phyloP scores from a whole-genome alignment of 2,797 vertebrate species.

The Chaetodon trifasciatus region DNA sequence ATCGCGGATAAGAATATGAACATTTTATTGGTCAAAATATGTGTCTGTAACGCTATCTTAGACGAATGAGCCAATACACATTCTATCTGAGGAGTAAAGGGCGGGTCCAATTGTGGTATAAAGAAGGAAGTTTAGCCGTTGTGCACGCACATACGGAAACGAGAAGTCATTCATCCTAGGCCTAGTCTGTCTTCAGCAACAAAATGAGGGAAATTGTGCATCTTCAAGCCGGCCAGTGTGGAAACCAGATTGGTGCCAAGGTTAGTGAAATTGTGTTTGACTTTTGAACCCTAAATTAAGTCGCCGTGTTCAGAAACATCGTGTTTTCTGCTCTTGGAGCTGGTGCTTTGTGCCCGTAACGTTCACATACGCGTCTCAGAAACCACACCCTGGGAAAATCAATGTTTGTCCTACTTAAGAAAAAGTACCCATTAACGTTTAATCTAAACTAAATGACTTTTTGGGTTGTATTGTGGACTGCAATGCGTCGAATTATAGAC shows the following conservation, averaged over 20 bases:
- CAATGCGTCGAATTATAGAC: neutral
- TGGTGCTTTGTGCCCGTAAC: constrained; percentile 62
- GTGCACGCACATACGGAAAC: constrained; percentile 37
- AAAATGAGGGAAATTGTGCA: constrained; percentile 90
- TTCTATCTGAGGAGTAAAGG: neutral
- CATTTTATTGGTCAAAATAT: constrained; percentile 49
- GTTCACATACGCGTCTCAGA: constrained; percentile 11
- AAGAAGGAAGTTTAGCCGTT: neutral
- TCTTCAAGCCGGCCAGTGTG: constrained; percentile 89
- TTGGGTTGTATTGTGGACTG: accelerated
- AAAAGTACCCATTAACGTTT: accelerated
- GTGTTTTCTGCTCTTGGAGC: neutral
- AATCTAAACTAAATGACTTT: accelerated
- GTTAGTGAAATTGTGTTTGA: constrained; percentile 62
- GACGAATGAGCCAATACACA: constrained; percentile 63
- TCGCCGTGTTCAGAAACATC: accelerated
- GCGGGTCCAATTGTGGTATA: constrained; percentile 54
- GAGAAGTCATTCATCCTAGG: neutral
- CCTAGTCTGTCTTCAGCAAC: constrained; percentile 10
- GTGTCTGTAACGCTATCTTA: neutral
- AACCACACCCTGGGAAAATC: constrained; percentile 76
- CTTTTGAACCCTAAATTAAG: accelerated
- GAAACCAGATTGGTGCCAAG: constrained; percentile 90
- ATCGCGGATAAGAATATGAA: constrained; percentile 29
- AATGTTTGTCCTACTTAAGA: constrained; percentile 6